A percentile compares a stretch with the other conserved stretches of the same genome.
Evolutionary conservation across 2,113 vertebrate genomes (phyloP).

Genomic region (Cardinalis cardinalis): DNA sequence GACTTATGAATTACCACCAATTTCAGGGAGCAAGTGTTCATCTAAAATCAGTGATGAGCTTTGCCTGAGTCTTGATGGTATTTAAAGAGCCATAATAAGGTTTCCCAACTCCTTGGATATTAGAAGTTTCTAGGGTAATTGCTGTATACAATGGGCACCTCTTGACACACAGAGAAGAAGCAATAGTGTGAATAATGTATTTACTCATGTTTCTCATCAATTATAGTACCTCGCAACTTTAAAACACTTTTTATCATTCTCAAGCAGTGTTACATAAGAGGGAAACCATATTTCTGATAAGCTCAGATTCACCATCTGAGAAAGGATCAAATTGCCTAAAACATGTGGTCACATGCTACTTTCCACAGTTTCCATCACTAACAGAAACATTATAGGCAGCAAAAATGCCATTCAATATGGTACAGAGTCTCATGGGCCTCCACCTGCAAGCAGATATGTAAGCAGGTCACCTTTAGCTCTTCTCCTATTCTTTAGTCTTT

Average conservation of each 20-base stretch:
- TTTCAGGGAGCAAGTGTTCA: background rate
- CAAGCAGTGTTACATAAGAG: background rate
- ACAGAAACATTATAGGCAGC: background rate
- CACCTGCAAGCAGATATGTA: background rate
- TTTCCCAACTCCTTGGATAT: background rate
- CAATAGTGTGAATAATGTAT: background rate
- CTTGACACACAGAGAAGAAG: background rate
- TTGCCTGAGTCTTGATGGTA: background rate
- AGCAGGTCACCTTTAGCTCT: background rate
- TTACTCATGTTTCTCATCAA: background rate
- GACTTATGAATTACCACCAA: background rate
- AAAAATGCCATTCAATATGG: slow-evolving; percentile 5
- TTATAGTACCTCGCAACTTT: background rate
- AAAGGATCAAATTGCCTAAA: background rate
- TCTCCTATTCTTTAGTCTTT: background rate
- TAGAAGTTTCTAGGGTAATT: background rate
- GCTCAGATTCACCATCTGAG: background rate
- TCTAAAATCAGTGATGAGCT: background rate
- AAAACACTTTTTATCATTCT: background rate
- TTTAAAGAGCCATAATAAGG: background rate
- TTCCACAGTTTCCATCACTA: background rate
- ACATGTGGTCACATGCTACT: rapidly evolving
- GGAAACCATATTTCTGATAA: background rate
- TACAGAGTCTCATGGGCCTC: background rate
- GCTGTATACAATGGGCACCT: rapidly evolving